Conservation (phyloP, 1,140 invertebrate species). For the Lethrus apterus region DNA sequence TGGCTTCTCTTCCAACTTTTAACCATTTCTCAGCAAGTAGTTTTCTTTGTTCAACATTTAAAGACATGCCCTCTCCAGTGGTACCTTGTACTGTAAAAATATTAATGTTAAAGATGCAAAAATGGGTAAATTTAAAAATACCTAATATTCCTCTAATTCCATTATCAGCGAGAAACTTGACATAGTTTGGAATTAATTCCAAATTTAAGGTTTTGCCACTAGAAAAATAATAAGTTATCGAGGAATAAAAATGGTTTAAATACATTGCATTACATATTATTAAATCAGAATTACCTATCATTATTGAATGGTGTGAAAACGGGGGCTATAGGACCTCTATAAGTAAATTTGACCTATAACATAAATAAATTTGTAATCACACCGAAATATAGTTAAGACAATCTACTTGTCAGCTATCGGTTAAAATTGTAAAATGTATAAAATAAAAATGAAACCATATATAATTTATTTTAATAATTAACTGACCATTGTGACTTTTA, state of each 20-base stretch:
- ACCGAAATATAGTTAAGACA: background rate
- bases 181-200: slow-evolving; percentile 52
- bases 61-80: slow-evolving; percentile 66
- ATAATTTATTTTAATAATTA: no score
- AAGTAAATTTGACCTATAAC: slow-evolving; percentile 13
- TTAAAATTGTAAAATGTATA: no score
- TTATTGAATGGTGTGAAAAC: slow-evolving; percentile 60
- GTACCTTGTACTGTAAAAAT: slow-evolving; percentile 68
- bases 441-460: no score
- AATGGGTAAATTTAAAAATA: slow-evolving; percentile 34
- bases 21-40: slow-evolving; percentile 60
- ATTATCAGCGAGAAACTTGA: slow-evolving; percentile 49
- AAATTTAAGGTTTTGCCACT: slow-evolving; percentile 45
- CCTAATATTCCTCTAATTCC: slow-evolving; percentile 58
- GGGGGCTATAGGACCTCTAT: slow-evolving; percentile 55
- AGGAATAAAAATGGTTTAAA: slow-evolving; percentile 5
- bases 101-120: background rate
- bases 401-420: no score
- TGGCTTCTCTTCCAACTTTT: slow-evolving; percentile 45
- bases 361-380: background rate
- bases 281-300: slow-evolving; percentile 43
- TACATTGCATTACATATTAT: slow-evolving; percentile 6
- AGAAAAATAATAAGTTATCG: slow-evolving; percentile 26
- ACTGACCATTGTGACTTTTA: no score
- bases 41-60: slow-evolving; percentile 64